Evolutionary conservation across 1,140 invertebrate species (phyloP).

Genomic region (Parapsyche elsis): DNA sequence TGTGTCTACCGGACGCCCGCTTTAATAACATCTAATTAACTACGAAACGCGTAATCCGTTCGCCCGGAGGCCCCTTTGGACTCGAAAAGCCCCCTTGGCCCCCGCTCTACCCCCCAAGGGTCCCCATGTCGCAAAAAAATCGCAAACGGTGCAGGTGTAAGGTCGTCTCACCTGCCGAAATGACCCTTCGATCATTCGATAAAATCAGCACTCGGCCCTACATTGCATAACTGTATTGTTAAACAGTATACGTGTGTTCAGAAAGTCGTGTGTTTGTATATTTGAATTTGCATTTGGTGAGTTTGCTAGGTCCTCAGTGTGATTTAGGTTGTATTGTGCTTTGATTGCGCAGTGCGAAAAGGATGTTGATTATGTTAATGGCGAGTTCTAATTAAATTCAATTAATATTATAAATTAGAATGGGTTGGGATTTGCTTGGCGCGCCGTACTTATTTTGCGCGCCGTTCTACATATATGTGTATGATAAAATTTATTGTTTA

Average conservation of each 20-base stretch:
- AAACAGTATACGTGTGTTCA: too few species aligned
- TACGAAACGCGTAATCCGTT: slow-evolving; percentile 49
- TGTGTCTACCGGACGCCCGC: slow-evolving; percentile 47
- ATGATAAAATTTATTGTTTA: neutral
- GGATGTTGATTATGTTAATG: slow-evolving; percentile 26
- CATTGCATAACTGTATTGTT: too few species aligned
- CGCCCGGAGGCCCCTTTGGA: neutral
- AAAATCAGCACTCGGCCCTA: neutral
- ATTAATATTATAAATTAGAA: slow-evolving; percentile 8
- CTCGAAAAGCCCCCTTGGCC: neutral
- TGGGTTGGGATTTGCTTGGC: neutral
- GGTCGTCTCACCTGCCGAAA: neutral
- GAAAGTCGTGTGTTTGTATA: too few species aligned
- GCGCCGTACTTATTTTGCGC: neutral
- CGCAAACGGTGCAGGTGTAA: too few species aligned
- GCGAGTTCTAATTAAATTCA: slow-evolving; percentile 18
- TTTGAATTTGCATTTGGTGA: too few species aligned
- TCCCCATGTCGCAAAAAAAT: too few species aligned
- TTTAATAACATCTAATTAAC: slow-evolving; percentile 50
- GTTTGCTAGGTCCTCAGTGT: too few species aligned
- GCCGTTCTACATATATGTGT: neutral
- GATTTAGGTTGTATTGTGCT: too few species aligned
- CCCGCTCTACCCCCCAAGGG: too few species aligned
- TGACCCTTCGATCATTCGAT: neutral
- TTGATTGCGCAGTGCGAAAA: neutral